phyloP scores from a whole-genome alignment of 2,797 vertebrate genomes.

The Schizothorax lantsangensis region DNA sequence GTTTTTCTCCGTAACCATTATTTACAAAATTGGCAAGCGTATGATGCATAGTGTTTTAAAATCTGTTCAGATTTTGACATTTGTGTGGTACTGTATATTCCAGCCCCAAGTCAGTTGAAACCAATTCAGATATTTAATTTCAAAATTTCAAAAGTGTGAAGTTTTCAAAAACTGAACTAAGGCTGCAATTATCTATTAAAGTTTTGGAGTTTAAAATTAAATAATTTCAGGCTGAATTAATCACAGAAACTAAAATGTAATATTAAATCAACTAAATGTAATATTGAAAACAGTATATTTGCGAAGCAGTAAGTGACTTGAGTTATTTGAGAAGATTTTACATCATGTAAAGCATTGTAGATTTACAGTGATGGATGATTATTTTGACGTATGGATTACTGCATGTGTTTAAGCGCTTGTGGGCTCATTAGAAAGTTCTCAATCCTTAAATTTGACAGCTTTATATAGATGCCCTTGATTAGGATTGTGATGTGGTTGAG shows the following conservation, averaged over 20 bases:
- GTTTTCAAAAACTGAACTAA: not conserved
- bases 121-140: not conserved
- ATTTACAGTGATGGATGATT: constrained; percentile 18
- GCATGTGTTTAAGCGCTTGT: constrained; percentile 33
- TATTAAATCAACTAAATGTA: not conserved
- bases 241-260: not conserved
- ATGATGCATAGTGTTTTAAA: not conserved
- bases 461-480: constrained; percentile 18
- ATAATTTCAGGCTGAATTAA: not conserved
- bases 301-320: not conserved
- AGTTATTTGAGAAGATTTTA: not conserved
- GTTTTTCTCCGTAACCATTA: not conserved
- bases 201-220: not conserved
- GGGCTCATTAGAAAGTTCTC: constrained; percentile 50
- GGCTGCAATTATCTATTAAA: too few relatives aligned
- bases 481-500: constrained; percentile 41
- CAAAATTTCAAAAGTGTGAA: not conserved
- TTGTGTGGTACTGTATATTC: not conserved
- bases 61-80: not conserved
- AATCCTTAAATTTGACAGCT: not conserved
- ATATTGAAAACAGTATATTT: not conserved
- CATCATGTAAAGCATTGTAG: constrained; percentile 12
- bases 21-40: not conserved
- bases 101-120: not conserved
- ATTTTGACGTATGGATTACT: constrained; percentile 33